Percentiles rank a stretch among this genome's conserved stretches.
phyloP scores from a whole-genome alignment of 2,113 vertebrate species.

The Salminus brasiliensis region DNA sequence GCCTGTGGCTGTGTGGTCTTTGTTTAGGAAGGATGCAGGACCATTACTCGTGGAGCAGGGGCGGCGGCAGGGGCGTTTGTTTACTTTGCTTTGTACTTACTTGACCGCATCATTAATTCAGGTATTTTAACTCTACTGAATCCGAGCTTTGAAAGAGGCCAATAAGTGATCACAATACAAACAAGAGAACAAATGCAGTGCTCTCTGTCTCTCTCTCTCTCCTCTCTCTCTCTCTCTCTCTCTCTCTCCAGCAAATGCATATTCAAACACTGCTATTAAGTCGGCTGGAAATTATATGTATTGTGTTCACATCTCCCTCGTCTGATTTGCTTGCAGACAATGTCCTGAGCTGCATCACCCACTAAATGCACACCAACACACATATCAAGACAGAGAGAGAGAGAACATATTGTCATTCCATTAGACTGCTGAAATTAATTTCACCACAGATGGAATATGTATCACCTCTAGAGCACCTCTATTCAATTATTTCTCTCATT shows the following conservation, averaged over 20 bases:
- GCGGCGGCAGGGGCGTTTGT: constrained; percentile 12
- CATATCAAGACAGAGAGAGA: background rate
- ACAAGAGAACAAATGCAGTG: background rate
- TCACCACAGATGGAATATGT: constrained; percentile 26
- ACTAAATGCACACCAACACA: background rate
- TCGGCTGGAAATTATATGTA: constrained; percentile 33
- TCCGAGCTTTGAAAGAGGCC: constrained; percentile 12
- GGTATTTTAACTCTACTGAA: background rate
- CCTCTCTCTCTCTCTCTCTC: background rate
- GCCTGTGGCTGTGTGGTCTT: background rate
- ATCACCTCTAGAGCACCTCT: constrained; percentile 18
- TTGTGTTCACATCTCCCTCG: constrained; percentile 26
- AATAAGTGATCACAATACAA: constrained; percentile 4
- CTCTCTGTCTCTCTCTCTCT: too few relatives aligned
- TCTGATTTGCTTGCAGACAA: constrained; percentile 37
- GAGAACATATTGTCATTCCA: constrained; percentile 3
- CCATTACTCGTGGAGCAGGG: background rate
- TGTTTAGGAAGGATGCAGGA: background rate
- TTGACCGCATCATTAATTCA: constrained; percentile 3
- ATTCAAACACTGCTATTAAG: constrained; percentile 45
- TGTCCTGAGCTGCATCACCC: constrained; percentile 6
- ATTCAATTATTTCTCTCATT: constrained; percentile 22
- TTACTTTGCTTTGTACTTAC: background rate
- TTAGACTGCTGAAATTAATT: constrained; percentile 28
- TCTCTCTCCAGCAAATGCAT: background rate